These are phyloP conservation scores for Heteromurus nitidus DNA, from an alignment of 2,888 invertebrate species.

Conservation along the genomic window DNA sequence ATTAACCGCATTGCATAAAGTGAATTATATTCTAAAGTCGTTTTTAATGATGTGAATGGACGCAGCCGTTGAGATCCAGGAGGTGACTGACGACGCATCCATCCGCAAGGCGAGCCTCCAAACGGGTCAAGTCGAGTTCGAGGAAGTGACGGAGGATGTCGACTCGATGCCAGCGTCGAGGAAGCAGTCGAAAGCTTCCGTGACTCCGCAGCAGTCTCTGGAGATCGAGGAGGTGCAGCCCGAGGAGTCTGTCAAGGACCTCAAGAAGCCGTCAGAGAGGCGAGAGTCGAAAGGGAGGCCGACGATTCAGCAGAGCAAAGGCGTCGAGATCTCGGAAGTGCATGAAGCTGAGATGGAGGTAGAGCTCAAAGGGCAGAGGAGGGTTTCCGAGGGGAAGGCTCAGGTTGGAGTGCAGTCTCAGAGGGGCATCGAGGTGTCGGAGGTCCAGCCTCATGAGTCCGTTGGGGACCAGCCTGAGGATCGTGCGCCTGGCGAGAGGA, in stretches of 20 bases:
- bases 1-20: too few species aligned
- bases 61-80: slow-evolving; percentile 55
- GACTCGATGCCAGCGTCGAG: neutral
- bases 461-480: slow-evolving; percentile 74
- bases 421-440: slow-evolving; percentile 14
- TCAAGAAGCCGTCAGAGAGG: neutral
- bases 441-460: slow-evolving; percentile 13
- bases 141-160: slow-evolving; percentile 16
- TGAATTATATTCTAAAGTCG: too few species aligned
- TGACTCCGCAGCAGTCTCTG: slow-evolving; percentile 12
- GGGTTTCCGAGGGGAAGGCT: neutral
- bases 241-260: slow-evolving; percentile 9
- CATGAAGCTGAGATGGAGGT: slow-evolving; percentile 14
- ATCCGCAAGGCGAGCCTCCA: neutral
- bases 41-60: too few species aligned
- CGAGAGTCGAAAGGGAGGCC: neutral
- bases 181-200: neutral
- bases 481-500: slow-evolving; percentile 76
- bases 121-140: slow-evolving; percentile 11
- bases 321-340: slow-evolving; percentile 6
- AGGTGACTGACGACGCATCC: slow-evolving; percentile 39
- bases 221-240: slow-evolving; percentile 30
- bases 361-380: neutral
- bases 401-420: neutral
- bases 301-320: slow-evolving; percentile 8